A percentile compares a stretch with the other conserved stretches of the same genome.
Conservation (phyloP, 2,888 invertebrate genomes). For the Protonemura montana region DNA sequence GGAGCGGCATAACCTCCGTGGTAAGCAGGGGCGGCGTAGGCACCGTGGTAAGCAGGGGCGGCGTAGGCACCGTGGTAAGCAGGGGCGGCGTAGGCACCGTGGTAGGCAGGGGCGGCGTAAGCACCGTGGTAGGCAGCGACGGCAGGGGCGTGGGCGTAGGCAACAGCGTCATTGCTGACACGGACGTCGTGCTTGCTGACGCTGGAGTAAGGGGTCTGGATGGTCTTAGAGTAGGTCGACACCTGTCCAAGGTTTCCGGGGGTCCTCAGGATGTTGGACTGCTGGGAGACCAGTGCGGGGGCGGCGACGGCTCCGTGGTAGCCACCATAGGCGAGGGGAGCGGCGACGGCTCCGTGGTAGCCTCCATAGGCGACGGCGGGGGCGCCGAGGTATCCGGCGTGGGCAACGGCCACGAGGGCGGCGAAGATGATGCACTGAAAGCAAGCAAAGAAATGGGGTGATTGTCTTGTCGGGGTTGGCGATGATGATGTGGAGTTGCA, state of each 20-base stretch:
- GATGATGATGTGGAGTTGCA: no score
- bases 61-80: constrained; percentile 51
- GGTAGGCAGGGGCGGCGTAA: no score
- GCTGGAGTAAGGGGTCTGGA: constrained; percentile 77
- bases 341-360: constrained; percentile 26
- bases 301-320: constrained; percentile 58
- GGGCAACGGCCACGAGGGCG: constrained; percentile 52
- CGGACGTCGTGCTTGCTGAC: constrained; percentile 74
- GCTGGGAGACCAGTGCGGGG: constrained; percentile 50
- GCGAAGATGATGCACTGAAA: constrained; percentile 42
- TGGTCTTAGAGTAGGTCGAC: constrained; percentile 73
- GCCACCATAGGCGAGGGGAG: constrained; percentile 55
- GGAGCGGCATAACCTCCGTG: constrained; percentile 58
- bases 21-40: constrained; percentile 53
- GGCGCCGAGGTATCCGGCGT: constrained; percentile 51
- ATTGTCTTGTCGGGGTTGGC: no score
- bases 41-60: constrained; percentile 46
- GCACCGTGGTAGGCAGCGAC: no score
- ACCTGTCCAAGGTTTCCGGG: constrained; percentile 72
- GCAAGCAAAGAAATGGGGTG: background rate
- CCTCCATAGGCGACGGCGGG: constrained; percentile 43
- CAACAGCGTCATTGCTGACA: constrained; percentile 57
- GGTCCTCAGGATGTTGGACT: constrained; percentile 60
- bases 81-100: constrained; percentile 47
- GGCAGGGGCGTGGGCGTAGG: constrained; percentile 49